phyloP scores from a whole-genome alignment of 2,797 vertebrate species.

The Bradypodion pumilum region DNA sequence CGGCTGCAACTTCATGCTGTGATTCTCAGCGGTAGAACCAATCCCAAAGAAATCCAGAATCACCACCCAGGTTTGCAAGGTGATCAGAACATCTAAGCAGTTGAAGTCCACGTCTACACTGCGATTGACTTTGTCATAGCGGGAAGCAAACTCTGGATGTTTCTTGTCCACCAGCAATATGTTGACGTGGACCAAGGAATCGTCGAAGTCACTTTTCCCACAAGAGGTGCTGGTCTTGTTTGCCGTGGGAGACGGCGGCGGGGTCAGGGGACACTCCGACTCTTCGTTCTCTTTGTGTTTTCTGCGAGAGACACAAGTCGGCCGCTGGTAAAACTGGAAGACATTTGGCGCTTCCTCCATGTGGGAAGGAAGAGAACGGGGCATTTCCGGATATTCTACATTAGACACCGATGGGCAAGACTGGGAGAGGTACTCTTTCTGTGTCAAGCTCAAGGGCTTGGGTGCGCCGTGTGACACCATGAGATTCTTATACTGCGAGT shows the following conservation, averaged over 20 bases:
- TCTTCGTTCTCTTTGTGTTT: constrained; percentile 77
- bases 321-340: constrained; percentile 96
- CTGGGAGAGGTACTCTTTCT: constrained; percentile 95
- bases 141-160: constrained; percentile 90
- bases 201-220: constrained; percentile 86
- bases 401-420: constrained; percentile 91
- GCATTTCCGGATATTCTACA: constrained; percentile 91
- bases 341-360: constrained; percentile 97
- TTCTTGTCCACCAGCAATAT: constrained; percentile 91
- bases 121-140: constrained; percentile 85
- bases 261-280: constrained; percentile 87
- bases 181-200: constrained; percentile 95
- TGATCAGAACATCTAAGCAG: constrained; percentile 95
- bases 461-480: constrained; percentile 96
- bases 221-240: constrained; percentile 69
- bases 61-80: constrained; percentile 97
- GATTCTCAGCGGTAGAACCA: constrained; percentile 96
- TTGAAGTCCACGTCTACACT: constrained; percentile 96
- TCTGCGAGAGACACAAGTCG: constrained; percentile 82
- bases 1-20: constrained; percentile 81
- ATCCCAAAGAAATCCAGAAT: constrained; percentile 98
- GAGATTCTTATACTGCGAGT: constrained; percentile 93
- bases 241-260: constrained; percentile 90
- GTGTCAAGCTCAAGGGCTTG: constrained; percentile 88
- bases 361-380: constrained; percentile 93